phyloP scores from a whole-genome alignment of 2,113 vertebrate genomes.

The Turnix velox region DNA sequence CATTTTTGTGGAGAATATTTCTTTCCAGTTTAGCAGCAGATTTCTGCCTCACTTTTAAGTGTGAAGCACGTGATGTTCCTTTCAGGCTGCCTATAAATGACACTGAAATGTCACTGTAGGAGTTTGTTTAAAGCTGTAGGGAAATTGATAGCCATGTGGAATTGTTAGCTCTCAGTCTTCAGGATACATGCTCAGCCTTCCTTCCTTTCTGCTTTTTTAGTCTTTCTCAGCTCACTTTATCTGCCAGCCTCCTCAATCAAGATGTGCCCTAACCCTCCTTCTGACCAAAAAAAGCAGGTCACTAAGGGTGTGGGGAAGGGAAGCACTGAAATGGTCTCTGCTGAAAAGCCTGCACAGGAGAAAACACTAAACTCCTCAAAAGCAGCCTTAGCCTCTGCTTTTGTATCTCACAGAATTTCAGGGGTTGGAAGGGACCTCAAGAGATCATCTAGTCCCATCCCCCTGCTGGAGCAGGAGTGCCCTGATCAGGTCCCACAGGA shows the following conservation, averaged over 20 bases:
- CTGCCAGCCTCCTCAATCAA: constrained; percentile 9
- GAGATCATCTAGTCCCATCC: too few species aligned
- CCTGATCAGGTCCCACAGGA: too few species aligned
- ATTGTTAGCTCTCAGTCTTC: background rate
- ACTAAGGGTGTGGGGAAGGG: background rate
- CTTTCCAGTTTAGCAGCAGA: background rate
- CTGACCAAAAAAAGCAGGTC: background rate
- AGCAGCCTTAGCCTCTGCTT: background rate
- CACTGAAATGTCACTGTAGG: background rate
- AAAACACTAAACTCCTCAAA: background rate
- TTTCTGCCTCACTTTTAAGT: background rate
- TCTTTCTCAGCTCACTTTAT: background rate
- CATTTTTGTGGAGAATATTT: background rate
- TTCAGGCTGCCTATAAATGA: constrained; percentile 22
- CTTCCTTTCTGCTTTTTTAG: background rate
- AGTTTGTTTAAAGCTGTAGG: constrained; percentile 42
- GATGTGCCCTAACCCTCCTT: background rate
- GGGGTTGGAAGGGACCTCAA: too few species aligned
- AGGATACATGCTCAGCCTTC: constrained; percentile 17
- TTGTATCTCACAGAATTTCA: background rate
- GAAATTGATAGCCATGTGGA: constrained; percentile 1
- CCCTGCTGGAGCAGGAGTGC: too few species aligned
- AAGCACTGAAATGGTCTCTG: background rate
- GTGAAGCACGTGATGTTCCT: background rate
- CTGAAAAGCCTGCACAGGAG: background rate